These are phyloP conservation scores for Linurgus olivaceus DNA, from an alignment of 2,797 vertebrate species.

Conservation along the genomic window DNA sequence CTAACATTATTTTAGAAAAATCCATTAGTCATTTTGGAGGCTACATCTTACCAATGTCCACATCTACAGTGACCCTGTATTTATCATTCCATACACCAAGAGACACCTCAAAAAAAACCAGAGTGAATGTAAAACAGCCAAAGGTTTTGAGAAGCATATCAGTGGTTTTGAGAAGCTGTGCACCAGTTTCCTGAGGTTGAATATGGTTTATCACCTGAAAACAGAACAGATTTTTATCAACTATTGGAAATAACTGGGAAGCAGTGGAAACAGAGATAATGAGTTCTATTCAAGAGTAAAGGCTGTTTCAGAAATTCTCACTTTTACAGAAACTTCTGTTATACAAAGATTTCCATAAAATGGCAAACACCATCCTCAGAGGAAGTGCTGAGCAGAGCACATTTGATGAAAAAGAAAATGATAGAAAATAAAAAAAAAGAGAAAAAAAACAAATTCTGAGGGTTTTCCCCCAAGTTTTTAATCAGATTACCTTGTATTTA, in stretches of 20 bases:
- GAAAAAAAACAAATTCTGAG: not conserved
- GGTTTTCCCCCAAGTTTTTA: not conserved
- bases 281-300: not conserved
- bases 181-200: not conserved
- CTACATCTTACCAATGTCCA: not conserved
- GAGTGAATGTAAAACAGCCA: not conserved
- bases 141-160: not conserved
- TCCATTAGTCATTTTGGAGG: not conserved
- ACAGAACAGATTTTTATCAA: slow-evolving; percentile 3
- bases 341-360: not conserved
- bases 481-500: not conserved
- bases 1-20: not conserved
- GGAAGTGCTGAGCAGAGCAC: not conserved
- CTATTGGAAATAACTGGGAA: not conserved
- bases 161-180: not conserved
- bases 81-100: not conserved
- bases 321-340: not conserved
- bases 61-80: not conserved
- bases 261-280: not conserved
- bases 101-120: not conserved
- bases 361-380: not conserved
- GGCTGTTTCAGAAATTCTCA: not conserved
- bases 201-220: not conserved
- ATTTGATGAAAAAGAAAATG: not conserved
- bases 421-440: not conserved